These are phyloP conservation scores for Conomelus anceps DNA, from an alignment of 2,888 invertebrate species.

Conservation along the genomic window DNA sequence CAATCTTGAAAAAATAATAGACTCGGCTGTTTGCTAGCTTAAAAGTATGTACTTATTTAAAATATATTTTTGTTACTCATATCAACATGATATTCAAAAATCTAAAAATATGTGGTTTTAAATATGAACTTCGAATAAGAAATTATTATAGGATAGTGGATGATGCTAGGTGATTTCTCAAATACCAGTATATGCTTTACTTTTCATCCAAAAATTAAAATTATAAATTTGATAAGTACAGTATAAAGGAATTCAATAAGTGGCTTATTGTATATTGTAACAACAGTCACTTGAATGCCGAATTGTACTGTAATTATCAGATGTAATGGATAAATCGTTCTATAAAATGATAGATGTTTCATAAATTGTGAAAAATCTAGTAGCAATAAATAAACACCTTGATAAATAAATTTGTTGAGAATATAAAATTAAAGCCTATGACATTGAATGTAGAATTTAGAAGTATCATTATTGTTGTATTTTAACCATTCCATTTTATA, in stretches of 20 bases:
- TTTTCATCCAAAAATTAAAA: too few species aligned
- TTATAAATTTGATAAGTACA: too few species aligned
- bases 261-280: neutral
- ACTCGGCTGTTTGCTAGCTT: neutral
- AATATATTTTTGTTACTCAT: neutral
- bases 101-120: neutral
- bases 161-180: neutral
- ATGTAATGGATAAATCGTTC: neutral
- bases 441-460: neutral
- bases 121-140: neutral
- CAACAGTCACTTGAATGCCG: neutral
- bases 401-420: neutral
- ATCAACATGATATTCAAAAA: neutral
- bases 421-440: neutral
- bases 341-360: neutral
- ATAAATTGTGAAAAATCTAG: neutral
- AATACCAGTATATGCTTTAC: neutral
- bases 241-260: neutral
- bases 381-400: neutral
- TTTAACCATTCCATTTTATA: neutral
- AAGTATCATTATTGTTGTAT: too few species aligned
- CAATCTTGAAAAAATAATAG: neutral
- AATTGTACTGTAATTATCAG: neutral
- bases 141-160: neutral
- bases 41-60: neutral